These are phyloP conservation scores for Labroides dimidiatus DNA, from an alignment of 2,797 vertebrate genomes.

Conservation along the genomic window DNA sequence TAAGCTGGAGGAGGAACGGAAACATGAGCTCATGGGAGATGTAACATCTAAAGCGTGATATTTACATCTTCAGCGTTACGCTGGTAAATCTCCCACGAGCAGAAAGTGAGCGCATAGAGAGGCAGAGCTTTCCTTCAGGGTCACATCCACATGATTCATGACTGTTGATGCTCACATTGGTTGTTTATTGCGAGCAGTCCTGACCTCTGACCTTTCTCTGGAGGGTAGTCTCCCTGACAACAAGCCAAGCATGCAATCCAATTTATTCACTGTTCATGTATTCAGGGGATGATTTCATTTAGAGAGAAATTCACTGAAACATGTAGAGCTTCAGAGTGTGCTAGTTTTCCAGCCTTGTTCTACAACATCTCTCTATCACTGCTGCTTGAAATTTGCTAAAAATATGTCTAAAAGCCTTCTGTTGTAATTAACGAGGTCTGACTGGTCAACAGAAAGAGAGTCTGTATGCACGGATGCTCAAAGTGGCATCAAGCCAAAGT, in stretches of 20 bases:
- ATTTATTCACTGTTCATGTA: conserved; percentile 2
- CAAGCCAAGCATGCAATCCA: conserved; percentile 4
- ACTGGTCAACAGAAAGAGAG: not conserved
- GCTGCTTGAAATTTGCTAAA: not conserved
- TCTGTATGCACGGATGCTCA: not conserved
- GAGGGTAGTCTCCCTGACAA: conserved; percentile 19
- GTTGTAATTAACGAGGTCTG: not conserved
- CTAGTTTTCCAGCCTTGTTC: not conserved
- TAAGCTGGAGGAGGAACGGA: not conserved
- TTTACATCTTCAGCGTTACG: conserved; percentile 21
- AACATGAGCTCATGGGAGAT: conserved; percentile 19
- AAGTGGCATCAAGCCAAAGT: not conserved
- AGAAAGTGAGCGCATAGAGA: conserved; percentile 2
- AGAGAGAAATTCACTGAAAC: not conserved
- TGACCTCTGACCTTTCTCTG: conserved; percentile 34
- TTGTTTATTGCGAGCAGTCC: conserved; percentile 24
- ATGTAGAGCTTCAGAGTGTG: not conserved
- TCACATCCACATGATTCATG: conserved; percentile 19
- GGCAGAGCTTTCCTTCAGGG: conserved; percentile 17
- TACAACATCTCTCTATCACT: not conserved
- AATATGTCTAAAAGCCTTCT: not conserved
- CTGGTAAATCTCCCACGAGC: conserved; percentile 1
- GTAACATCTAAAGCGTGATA: conserved; percentile 26
- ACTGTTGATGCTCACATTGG: conserved; percentile 18
- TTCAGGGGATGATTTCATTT: not conserved